These are phyloP conservation scores for Corythoichthys intestinalis DNA, from an alignment of 2,113 vertebrate species.

Conservation along the genomic window DNA sequence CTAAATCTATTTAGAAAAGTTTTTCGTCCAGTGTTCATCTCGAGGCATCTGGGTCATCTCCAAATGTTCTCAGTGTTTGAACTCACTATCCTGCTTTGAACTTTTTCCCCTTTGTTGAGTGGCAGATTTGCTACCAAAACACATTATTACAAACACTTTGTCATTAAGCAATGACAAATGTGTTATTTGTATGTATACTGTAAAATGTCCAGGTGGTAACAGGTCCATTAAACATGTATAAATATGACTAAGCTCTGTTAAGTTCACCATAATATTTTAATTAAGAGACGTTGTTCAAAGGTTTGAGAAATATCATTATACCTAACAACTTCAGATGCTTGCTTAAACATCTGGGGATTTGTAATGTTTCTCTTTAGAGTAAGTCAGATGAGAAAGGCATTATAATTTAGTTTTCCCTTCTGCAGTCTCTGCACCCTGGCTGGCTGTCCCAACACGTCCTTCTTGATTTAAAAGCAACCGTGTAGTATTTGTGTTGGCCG, in stretches of 20 bases:
- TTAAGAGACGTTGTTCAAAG: not conserved
- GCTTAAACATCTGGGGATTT: slow-evolving; percentile 19
- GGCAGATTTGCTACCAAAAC: not conserved
- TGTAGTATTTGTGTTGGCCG: slow-evolving; percentile 70
- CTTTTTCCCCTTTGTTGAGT: not conserved
- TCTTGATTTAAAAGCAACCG: slow-evolving; percentile 67
- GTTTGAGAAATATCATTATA: slow-evolving; percentile 3
- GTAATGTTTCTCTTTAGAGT: slow-evolving; percentile 46
- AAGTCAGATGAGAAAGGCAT: slow-evolving; percentile 49
- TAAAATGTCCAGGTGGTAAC: not conserved
- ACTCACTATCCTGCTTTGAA: not conserved
- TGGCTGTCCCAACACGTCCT: slow-evolving; percentile 64
- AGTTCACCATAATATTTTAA: slow-evolving; percentile 2
- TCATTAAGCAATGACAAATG: too few relatives aligned
- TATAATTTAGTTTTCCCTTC: slow-evolving; percentile 53
- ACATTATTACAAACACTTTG: not conserved
- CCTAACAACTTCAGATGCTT: not conserved
- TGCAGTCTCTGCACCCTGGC: slow-evolving; percentile 57
- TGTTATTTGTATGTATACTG: not conserved
- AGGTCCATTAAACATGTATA: not conserved
- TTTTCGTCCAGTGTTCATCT: too few relatives aligned
- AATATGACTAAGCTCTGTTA: not conserved
- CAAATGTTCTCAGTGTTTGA: not conserved
- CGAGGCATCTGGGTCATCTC: not conserved
- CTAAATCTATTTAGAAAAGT: too few relatives aligned